phyloP scores from a whole-genome alignment of 2,797 vertebrate species.

The Eulemur mongoz region DNA sequence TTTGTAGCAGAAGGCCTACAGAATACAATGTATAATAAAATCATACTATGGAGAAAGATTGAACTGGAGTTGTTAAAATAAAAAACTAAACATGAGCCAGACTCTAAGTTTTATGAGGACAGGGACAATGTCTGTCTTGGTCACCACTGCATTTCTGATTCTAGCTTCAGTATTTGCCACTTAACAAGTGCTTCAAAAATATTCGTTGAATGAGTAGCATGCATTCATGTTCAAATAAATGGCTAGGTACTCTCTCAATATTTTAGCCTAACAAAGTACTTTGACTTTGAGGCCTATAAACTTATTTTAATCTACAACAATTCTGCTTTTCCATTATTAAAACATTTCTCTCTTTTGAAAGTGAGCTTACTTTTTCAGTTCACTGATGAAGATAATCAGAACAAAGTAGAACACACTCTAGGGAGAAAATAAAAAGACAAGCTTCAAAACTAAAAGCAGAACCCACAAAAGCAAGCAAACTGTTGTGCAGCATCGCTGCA shows the following conservation, averaged over 20 bases:
- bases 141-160: not conserved
- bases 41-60: not conserved
- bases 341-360: slow-evolving; percentile 2
- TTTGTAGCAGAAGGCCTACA: not conserved
- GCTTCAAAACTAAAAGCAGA: not conserved
- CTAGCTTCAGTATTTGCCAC: not conserved
- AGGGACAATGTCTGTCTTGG: not conserved
- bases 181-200: not conserved
- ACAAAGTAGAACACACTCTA: not conserved
- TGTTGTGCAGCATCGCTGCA: not conserved
- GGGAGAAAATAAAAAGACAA: not conserved
- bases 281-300: not conserved
- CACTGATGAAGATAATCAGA: slow-evolving; percentile 19
- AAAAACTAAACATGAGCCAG: not conserved
- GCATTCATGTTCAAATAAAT: not conserved
- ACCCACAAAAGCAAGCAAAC: not conserved
- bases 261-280: slow-evolving; percentile 20
- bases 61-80: not conserved
- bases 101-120: not conserved
- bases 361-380: slow-evolving; percentile 28
- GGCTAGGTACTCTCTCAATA: not conserved
- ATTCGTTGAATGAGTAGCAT: not conserved
- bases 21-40: not conserved
- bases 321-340: slow-evolving; percentile 37
- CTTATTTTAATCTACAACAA: slow-evolving; percentile 1